Conservation (phyloP, 2,797 vertebrate genomes). For the Fratercula arctica region DNA sequence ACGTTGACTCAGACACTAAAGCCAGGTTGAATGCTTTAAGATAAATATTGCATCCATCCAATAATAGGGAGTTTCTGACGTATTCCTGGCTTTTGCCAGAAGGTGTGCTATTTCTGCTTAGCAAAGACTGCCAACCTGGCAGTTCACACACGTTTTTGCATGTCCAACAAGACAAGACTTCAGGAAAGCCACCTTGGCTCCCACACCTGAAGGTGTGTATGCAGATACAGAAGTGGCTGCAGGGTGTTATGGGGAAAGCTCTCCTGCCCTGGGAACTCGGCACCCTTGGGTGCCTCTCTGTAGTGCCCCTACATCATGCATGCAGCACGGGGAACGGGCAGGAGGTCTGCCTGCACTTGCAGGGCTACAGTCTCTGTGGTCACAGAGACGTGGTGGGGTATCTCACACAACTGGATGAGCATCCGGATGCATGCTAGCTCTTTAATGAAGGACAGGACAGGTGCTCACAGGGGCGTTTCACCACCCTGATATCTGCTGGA, state of each 20-base stretch:
- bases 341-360: not conserved
- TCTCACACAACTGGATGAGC: not conserved
- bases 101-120: not conserved
- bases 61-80: not conserved
- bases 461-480: not conserved
- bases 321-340: fast-evolving
- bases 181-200: not conserved
- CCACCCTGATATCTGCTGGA: not conserved
- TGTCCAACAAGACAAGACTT: fast-evolving
- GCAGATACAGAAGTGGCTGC: fast-evolving
- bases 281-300: not conserved
- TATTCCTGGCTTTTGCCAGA: not conserved
- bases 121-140: not conserved
- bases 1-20: not conserved
- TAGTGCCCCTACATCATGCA: not conserved
- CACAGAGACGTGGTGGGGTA: not conserved
- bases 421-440: not conserved
- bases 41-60: not conserved
- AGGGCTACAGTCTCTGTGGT: not conserved
- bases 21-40: not conserved
- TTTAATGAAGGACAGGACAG: not conserved
- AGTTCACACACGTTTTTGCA: not conserved
- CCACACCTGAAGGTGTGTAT: not conserved
- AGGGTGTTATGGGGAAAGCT: fast-evolving
- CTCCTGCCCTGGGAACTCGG: not conserved